phyloP scores from a whole-genome alignment of 2,888 invertebrate genomes.

The Acronicta leporina region DNA sequence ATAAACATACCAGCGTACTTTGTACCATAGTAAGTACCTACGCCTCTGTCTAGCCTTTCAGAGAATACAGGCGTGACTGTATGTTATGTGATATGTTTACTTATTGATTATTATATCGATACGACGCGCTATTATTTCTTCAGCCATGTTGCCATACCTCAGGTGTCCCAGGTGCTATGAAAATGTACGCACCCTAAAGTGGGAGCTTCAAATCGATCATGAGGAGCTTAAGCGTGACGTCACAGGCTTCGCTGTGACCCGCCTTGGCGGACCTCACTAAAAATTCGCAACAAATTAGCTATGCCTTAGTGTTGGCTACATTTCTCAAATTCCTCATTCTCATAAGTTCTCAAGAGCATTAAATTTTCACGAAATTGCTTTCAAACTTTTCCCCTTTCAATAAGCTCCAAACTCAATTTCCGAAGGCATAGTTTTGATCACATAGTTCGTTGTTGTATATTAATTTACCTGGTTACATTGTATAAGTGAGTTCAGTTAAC shows the following conservation, averaged over 20 bases:
- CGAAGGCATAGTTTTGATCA: constrained; percentile 80
- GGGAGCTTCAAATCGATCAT: constrained; percentile 35
- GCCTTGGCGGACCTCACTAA: constrained; percentile 71
- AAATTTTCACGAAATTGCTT: constrained; percentile 87
- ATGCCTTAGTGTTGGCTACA: constrained; percentile 82
- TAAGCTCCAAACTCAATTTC: constrained; percentile 80
- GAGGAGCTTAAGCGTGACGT: constrained; percentile 38
- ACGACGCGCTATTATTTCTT: neutral
- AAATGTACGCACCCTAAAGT: constrained; percentile 7
- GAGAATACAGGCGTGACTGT: too few relatives aligned
- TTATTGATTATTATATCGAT: too few relatives aligned
- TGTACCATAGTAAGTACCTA: too few relatives aligned
- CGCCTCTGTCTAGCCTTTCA: neutral
- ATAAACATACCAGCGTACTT: too few relatives aligned
- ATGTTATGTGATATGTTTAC: too few relatives aligned
- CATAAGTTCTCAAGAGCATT: constrained; percentile 82
- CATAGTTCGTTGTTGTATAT: constrained; percentile 71
- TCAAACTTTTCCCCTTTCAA: constrained; percentile 84
- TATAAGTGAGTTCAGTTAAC: constrained; percentile 45
- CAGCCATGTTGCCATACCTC: neutral
- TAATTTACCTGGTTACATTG: constrained; percentile 68
- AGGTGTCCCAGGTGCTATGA: neutral
- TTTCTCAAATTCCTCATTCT: constrained; percentile 84
- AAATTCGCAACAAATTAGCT: constrained; percentile 84
- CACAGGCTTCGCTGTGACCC: constrained; percentile 43